A percentile compares a stretch with the other conserved stretches of the same genome.
Conservation (phyloP, 1,140 invertebrate genomes). For the Cheumatopsyche charites region DNA sequence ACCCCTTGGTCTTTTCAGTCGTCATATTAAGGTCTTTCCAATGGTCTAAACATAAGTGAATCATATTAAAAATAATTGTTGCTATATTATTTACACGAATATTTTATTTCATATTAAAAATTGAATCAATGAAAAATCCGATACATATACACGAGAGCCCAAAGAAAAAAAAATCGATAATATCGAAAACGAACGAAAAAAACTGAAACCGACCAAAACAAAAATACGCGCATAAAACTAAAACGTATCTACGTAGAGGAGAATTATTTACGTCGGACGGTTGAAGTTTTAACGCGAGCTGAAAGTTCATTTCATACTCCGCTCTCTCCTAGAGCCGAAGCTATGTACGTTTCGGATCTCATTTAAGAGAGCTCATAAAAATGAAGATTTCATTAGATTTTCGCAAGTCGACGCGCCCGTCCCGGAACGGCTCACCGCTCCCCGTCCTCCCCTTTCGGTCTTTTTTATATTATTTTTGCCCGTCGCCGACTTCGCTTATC, state of each 20-base stretch:
- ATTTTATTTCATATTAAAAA: too few relatives aligned
- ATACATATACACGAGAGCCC: too few relatives aligned
- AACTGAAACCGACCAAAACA: too few relatives aligned
- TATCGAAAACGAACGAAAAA: too few relatives aligned
- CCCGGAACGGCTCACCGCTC: neutral
- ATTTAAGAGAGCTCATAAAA: conserved; percentile 29
- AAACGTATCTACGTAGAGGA: neutral
- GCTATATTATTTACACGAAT: too few relatives aligned
- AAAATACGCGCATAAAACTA: too few relatives aligned
- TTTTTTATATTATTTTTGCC: conserved; percentile 1
- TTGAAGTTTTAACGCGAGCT: neutral
- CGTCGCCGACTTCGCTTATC: neutral
- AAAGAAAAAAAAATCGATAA: too few relatives aligned
- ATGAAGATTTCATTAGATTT: conserved; percentile 35
- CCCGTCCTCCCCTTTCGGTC: neutral
- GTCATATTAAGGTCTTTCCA: too few relatives aligned
- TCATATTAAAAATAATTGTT: too few relatives aligned
- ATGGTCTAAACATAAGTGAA: too few relatives aligned
- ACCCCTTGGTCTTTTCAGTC: too few relatives aligned
- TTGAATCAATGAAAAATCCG: too few relatives aligned
- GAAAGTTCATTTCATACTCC: conserved; percentile 8
- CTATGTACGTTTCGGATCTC: conserved; percentile 16
- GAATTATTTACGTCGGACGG: neutral
- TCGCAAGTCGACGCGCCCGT: conserved; percentile 8
- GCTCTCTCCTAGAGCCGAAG: neutral